Base-by-base conservation (phyloP, 2,888 invertebrate genomes). In the Hyppa rectilinea region DNA sequence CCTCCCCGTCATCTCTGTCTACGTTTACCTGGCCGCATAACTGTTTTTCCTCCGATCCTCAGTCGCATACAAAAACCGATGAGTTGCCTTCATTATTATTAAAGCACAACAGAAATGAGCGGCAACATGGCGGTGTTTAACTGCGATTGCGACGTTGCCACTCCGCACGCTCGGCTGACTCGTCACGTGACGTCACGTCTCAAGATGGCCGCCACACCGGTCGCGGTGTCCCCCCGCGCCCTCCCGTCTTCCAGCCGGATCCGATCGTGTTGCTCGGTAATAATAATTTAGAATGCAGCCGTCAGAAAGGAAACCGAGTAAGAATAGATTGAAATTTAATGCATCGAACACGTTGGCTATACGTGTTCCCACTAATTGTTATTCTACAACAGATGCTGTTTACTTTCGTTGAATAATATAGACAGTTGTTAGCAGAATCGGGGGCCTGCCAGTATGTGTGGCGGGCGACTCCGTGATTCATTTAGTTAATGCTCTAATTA, bases 121-220 rank as follows among this genome's bases (percentile, higher is more conserved):
- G 94, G 92, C 93, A 93, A 94, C 94, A 90, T 90, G 87, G 93
- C 90, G 82, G 82, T 82, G 87, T 85, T 86, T 83, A 84, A 81
- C 78, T 78, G 82, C 66, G 83, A 78, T 77, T 78, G 95, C 95
- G 94, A 90, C 91, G 95, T 95, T 96, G 96, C 95, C 95, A 88
- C 87, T 65, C 92, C 89, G 92, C 91, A 88, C 92, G 91, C 92
- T 92, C 92, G 93, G 93, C 92, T 95, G 93, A 94, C 92, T 95
- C 95, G 96, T 96, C 95, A 95, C 93, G 95, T 96, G 96, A 96
- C 96, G 96, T 96, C 95, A 96, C 95, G 95, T 95, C 95, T 95
- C 95, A 96, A 96, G 95, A 95, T 96, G 96, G 96, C 96, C 93
- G 95, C 94, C 93, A 90, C 88, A 92, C 93, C 93, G 94, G 93